These are phyloP conservation scores for Caenorhabditis japonica DNA, from an alignment of 2,888 invertebrate species.

Conservation along the genomic window DNA sequence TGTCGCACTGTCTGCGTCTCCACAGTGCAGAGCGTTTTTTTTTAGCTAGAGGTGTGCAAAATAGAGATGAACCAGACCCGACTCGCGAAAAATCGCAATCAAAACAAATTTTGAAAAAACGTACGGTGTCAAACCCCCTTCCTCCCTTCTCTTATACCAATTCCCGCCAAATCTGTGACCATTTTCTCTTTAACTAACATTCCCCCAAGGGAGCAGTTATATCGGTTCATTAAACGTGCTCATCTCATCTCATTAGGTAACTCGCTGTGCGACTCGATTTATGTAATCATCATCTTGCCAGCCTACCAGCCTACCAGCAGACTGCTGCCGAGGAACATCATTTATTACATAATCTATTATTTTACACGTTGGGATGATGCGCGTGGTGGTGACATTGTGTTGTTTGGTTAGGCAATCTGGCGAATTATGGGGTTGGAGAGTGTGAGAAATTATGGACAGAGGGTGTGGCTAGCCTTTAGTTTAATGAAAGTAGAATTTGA, in stretches of 20 bases:
- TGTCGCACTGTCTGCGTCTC: too few species aligned
- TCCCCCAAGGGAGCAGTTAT: conserved; percentile 31
- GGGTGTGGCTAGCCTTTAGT: too few species aligned
- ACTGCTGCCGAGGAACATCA: too few species aligned
- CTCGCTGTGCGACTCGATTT: conserved; percentile 52
- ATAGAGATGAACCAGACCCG: too few species aligned
- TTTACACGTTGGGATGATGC: background rate
- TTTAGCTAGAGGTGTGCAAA: too few species aligned
- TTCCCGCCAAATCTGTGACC: too few species aligned
- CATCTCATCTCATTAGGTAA: conserved; percentile 55
- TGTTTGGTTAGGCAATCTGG: conserved; percentile 20
- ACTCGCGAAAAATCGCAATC: too few species aligned
- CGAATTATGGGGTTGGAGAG: background rate
- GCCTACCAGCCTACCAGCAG: too few species aligned
- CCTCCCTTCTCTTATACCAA: conserved; percentile 3
- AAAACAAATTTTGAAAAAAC: too few species aligned
- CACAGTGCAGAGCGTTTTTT: too few species aligned
- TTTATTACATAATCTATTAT: conserved; percentile 52
- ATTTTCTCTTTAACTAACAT: conserved; percentile 4
- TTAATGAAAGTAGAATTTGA: background rate
- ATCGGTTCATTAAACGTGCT: conserved; percentile 50
- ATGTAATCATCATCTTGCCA: conserved; percentile 36
- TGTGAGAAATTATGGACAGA: too few species aligned
- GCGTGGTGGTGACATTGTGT: background rate
- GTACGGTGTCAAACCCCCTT: too few species aligned